Base-by-base conservation (phyloP, 1,140 invertebrate genomes). In the Monochamus saltuarius region DNA sequence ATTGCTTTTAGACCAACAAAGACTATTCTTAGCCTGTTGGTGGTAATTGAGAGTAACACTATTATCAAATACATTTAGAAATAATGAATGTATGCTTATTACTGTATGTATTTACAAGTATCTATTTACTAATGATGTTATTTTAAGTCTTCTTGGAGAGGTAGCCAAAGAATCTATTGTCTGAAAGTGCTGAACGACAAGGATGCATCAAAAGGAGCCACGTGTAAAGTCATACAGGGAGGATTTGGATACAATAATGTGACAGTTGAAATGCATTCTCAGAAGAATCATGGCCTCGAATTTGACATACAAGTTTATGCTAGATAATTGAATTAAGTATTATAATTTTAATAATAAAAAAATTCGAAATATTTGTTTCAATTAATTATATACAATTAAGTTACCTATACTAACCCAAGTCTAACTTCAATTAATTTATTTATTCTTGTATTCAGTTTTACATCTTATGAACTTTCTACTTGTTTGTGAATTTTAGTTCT, bases 271-370 rank as follows among this genome's bases (percentile, higher is more conserved):
- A 17, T 56, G 7, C 9, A 56, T 10, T 56, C 53, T 0, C 7
- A 7, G 6, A 45, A 34, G 36, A 56, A 56, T 13, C 39, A 56
- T 45, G 53, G 53, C 14, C 45, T 56, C 19, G 53, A 56, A 56
- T 56, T 45, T 34, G 45, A 56, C 17, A 17, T 56, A 34, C 39
- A 56, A 14, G 14, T 56, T 22, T 56, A 38, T 36, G 53, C 34
- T 4, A 43, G 22, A 56, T 56, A 19, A n/a, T 22, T n/a, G 29
- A 49, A n/a, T 17, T 19, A 17, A 40, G 2, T 2, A n/a, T 40
- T 14, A 47, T 47, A n/a, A 11, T 47, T n/a, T 47, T 17, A 40
- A 13, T 40, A 40, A n/a, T 8, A 13, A 40, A 40, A 13, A 3
- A 40, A 3, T 40, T n/a, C 14, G 7, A 40, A 2, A 40, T 40